Conservation (phyloP, 92 coral and sea anemone genomes). For the Siderastrea radians region DNA sequence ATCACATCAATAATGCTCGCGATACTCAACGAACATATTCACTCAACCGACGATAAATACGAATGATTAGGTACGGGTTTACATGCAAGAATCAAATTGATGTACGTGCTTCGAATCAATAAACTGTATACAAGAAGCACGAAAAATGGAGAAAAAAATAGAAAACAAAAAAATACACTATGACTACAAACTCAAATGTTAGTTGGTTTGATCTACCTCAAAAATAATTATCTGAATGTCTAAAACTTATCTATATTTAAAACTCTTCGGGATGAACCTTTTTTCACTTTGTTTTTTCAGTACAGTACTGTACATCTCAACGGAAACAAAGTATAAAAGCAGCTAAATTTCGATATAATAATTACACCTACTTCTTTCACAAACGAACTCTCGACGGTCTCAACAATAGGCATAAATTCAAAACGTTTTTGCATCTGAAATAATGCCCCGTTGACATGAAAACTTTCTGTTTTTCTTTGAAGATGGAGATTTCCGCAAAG, state of each 20-base stretch:
- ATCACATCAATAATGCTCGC: not conserved
- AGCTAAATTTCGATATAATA: not conserved
- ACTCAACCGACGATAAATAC: not conserved
- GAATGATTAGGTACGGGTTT: not conserved
- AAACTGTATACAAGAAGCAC: not conserved
- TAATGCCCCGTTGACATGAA: not conserved
- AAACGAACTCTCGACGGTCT: not conserved
- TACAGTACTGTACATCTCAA: not conserved
- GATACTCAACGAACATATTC: not conserved
- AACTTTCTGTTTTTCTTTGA: not conserved
- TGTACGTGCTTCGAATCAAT: not conserved
- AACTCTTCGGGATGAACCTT: not conserved
- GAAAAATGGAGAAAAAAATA: no score
- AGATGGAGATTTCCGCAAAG: not conserved
- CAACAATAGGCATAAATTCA: not conserved
- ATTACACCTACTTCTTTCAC: not conserved
- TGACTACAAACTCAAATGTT: not conserved
- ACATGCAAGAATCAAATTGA: not conserved
- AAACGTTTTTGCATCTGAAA: not conserved
- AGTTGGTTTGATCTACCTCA: not conserved
- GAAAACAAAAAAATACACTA: no score
- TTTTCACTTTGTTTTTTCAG: not conserved
- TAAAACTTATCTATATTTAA: constrained; percentile 2
- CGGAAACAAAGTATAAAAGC: not conserved
- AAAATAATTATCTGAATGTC: not conserved